A percentile compares a stretch with the other conserved stretches of the same genome.
Conservation (phyloP, 2,888 invertebrate genomes). For the Conchocele bisecta region DNA sequence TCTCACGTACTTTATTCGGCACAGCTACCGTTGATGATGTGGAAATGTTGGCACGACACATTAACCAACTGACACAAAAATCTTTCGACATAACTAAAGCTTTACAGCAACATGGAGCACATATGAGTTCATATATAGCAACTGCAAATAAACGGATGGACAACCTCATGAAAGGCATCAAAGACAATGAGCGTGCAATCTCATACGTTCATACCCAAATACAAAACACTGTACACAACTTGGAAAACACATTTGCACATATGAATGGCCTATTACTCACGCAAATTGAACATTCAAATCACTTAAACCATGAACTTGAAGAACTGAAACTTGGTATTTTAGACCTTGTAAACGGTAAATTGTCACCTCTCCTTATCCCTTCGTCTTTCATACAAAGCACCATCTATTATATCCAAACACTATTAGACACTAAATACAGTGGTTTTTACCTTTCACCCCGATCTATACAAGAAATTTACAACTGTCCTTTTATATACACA, state of each 20-base stretch:
- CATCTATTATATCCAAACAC: not conserved
- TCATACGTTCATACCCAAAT: not conserved
- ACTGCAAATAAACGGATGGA: constrained; percentile 16
- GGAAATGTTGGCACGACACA: constrained; percentile 17
- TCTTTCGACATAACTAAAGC: not conserved
- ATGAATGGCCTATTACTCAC: not conserved
- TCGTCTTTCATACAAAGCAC: not conserved
- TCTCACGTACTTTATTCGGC: constrained; percentile 18
- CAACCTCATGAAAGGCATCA: constrained; percentile 1
- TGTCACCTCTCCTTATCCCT: too few species aligned
- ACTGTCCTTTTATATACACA: not conserved
- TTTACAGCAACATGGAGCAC: not conserved
- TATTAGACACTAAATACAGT: not conserved
- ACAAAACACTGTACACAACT: not conserved
- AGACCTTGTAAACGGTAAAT: not conserved
- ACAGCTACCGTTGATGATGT: constrained; percentile 35
- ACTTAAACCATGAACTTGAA: not conserved
- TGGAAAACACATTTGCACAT: not conserved
- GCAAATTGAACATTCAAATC: not conserved
- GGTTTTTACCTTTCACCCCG: constrained; percentile 7
- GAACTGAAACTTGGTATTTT: not conserved
- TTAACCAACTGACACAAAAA: constrained; percentile 10
- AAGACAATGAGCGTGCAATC: constrained; percentile 12
- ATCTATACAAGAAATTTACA: constrained; percentile 4
- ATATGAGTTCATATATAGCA: constrained; percentile 5